phyloP scores from a whole-genome alignment of 2,888 invertebrate species.

The Phengaris alcon region DNA sequence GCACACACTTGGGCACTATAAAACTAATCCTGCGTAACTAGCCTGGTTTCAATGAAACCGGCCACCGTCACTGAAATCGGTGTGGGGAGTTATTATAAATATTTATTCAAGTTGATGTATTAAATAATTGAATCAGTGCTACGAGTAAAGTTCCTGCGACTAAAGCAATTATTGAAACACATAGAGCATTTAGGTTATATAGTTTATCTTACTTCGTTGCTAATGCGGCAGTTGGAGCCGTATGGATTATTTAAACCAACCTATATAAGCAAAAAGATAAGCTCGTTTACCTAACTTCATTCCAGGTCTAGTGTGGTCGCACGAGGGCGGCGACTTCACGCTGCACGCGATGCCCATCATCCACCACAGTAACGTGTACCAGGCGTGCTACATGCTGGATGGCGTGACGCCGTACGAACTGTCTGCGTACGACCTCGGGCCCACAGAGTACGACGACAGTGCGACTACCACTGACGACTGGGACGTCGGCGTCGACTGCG shows the following conservation, averaged over 20 bases:
- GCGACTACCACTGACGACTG: conserved; percentile 80
- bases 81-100: no score
- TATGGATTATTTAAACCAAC: not conserved
- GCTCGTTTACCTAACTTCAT: conserved; percentile 34
- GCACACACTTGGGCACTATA: no score
- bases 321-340: conserved; percentile 83
- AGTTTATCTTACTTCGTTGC: no score
- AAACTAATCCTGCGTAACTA: no score
- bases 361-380: conserved; percentile 81
- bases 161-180: no score
- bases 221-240: no score
- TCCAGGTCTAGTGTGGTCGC: conserved; percentile 82
- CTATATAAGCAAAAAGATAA: not conserved
- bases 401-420: conserved; percentile 82
- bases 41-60: no score
- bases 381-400: conserved; percentile 77
- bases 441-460: conserved; percentile 79
- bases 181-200: no score
- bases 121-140: no score
- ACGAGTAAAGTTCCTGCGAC: no score
- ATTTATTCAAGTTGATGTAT: no score
- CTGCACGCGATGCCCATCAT: conserved; percentile 82
- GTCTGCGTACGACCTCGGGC: conserved; percentile 78
- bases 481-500: conserved; percentile 85
- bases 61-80: no score